These are phyloP conservation scores for Argopecten irradians DNA, from an alignment of 1,140 invertebrate species.

Conservation along the genomic window DNA sequence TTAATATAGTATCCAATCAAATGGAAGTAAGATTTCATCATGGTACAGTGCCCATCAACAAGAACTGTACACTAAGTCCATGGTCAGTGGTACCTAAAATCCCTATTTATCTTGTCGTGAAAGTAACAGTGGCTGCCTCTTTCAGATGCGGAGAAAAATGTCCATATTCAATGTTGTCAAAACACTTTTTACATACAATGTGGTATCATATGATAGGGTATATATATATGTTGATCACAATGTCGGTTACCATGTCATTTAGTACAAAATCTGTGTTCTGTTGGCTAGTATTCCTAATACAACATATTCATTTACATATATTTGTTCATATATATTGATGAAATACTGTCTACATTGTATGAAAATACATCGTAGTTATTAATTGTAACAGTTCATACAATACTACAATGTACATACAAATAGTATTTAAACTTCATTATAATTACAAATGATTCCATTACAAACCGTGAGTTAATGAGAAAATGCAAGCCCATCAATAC, in stretches of 20 bases:
- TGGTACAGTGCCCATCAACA: neutral
- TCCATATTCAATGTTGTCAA: neutral
- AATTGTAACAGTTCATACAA: neutral
- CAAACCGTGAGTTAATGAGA: too few species aligned
- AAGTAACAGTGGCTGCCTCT: neutral
- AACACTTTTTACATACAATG: neutral
- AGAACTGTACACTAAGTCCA: neutral
- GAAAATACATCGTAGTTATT: neutral
- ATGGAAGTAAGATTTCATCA: neutral
- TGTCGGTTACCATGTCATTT: neutral
- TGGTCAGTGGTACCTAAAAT: neutral
- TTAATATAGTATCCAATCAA: neutral
- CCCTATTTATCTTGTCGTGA: neutral
- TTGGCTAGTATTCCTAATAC: neutral
- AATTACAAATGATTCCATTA: too few species aligned
- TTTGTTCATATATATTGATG: neutral
- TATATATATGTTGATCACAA: neutral
- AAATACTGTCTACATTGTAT: neutral
- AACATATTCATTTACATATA: neutral
- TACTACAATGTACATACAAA: neutral
- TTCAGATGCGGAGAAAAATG: neutral
- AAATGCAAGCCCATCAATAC: too few species aligned
- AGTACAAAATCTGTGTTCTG: neutral
- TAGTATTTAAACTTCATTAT: too few species aligned
- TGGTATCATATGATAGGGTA: neutral